Evolutionary conservation across 2,797 vertebrate species (phyloP), one percentile per base, ranked within the genome.

Genomic region (Rhinella marina): DNA sequence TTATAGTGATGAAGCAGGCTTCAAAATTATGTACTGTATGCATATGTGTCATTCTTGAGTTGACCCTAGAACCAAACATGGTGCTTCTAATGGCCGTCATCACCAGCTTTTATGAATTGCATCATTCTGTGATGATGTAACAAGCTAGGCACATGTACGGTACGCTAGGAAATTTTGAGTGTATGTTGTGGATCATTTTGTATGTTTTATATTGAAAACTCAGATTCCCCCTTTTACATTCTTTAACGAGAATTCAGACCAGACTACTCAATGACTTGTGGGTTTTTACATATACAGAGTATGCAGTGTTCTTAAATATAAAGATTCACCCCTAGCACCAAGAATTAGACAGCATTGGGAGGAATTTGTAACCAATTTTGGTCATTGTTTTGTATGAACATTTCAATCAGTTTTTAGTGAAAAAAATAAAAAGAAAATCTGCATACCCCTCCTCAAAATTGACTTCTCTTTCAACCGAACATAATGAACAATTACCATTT

Each of bases 1-100:
- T 87, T 92, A 90, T 91, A 89, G 13, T 86, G 72, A 87, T 89
- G 88, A 89, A 89, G 88, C 88, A 89, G 88, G 88, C 88, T 89
- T 89, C 88, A 89, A 73, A 79, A 84, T 72, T 73, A 68, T 87
- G 64, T 89, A 75, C 73, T 82, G 72, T 81, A 82, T 86, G 84
- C 70, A 86, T 57, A 73, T 86, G 54, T 80, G 79, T 52, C 72
- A 84, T 86, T 87, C 76, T 27, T 79, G 41, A 86, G 80, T 72
- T 68, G 23, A 83, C 50, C 32, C 50, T 70, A 48, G 52, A 48
- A 23, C 50, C 66, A 50, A 78, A 61, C 80, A 83, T 79, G 84
- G 23, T 48, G 68, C 59, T 77, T 50, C 7, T 32, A 61, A 11
- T 7, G 77, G 81, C 85, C 52, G 7, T 6, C 13, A 59, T 78